Base-by-base conservation (phyloP, 2,797 vertebrate genomes). In the Pelochelys cantorii region DNA sequence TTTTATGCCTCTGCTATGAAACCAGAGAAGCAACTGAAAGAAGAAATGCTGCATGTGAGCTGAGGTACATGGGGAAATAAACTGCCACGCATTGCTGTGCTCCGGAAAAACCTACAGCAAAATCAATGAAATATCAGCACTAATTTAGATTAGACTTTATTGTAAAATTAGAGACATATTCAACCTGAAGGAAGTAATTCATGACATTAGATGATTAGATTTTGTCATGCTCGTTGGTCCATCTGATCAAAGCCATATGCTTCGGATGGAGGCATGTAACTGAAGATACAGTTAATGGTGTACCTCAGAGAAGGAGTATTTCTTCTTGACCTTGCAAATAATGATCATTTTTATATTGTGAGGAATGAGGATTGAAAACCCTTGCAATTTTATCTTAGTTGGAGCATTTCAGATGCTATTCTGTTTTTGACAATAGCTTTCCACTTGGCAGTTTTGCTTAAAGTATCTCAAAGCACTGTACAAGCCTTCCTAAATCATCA, bases 111-210 rank as follows among this genome's bases (percentile, higher is more conserved):
- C 82, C 90, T 84, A 54, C 85, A 81, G 79, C 82, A 75, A 80
- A 89, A 81, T 95, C 94, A 94, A 60, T 82, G 87, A 52, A 87
- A 85, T 57, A 90, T 95, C 93, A 95, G 79, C 90, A 92, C n/a
- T 60, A 93, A 79, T 96, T 95, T 95, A 85, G 84, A 81, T 86
- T 93, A 89, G 80, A 91, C 86, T 78, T 81, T 95, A 93, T 94
- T 89, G 53, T 22, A 68, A 80, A 92, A 93, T 94, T 95, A 91
- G 37, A 96, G 92, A 92, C 85, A 54, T 88, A 90, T 85, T 74
- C 80, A 93, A 96, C 84, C 92, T 90, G 87, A 96, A 97, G 93
- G 95, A 96, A 96, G 87, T 96, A 96, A 96, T 95, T 95, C 94
- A 93, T 95, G 90, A 88, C 78, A 92, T 52, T 84, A 93, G 82